phyloP scores from a whole-genome alignment of 2,797 vertebrate species.

The Argyrosomus regius region DNA sequence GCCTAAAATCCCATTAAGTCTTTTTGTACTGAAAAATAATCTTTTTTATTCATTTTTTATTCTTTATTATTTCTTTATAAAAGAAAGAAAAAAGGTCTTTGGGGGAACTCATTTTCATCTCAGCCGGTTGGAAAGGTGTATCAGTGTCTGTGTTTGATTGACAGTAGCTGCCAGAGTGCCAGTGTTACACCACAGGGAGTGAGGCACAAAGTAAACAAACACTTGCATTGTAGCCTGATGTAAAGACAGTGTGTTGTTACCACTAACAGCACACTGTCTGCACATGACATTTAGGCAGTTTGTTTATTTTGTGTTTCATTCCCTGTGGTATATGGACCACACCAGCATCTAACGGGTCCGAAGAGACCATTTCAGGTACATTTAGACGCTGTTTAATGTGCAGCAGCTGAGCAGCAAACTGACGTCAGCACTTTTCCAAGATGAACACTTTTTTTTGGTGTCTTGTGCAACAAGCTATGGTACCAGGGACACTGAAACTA shows the following conservation, averaged over 20 bases:
- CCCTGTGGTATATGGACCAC: background rate
- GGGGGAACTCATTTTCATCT: background rate
- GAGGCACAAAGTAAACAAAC: slow-evolving; percentile 1
- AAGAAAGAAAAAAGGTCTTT: background rate
- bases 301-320: too few species aligned
- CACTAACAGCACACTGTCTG: too few species aligned
- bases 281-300: too few species aligned
- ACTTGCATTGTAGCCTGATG: background rate
- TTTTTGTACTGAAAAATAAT: background rate
- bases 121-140: background rate
- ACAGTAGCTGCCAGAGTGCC: background rate
- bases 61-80: background rate
- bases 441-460: background rate
- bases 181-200: background rate
- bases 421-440: background rate
- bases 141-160: background rate
- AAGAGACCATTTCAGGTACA: background rate
- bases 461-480: background rate
- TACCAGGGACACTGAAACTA: too few species aligned
- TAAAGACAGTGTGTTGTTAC: background rate
- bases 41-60: background rate
- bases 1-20: background rate
- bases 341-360: background rate
- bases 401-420: background rate
- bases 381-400: background rate